These are phyloP conservation scores for Apolygus lucorum DNA, from an alignment of 1,140 invertebrate genomes.

Conservation along the genomic window DNA sequence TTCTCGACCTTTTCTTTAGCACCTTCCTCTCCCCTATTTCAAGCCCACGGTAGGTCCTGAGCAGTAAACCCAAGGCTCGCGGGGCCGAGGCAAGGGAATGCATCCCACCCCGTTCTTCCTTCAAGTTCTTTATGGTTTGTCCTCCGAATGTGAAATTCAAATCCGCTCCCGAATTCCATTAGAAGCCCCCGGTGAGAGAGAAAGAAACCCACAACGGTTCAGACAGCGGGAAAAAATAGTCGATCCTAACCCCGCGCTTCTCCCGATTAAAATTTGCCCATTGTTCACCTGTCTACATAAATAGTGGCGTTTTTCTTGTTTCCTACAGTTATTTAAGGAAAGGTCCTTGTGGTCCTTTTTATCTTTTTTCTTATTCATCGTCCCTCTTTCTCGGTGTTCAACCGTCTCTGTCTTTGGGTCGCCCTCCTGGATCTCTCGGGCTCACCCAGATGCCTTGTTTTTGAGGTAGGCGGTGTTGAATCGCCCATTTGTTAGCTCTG, in stretches of 20 bases:
- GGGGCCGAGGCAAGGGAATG: neutral
- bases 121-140: slow-evolving; percentile 13
- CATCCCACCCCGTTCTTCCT: neutral
- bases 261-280: slow-evolving; percentile 13
- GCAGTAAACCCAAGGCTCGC: too few species aligned
- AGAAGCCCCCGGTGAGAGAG: neutral
- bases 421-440: neutral
- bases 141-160: slow-evolving; percentile 16
- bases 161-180: slow-evolving; percentile 16
- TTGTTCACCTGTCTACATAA: slow-evolving; percentile 16
- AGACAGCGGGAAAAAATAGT: neutral
- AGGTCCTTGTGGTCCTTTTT: slow-evolving; percentile 4
- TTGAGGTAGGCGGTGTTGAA: too few species aligned
- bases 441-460: neutral
- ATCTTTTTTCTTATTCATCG: neutral
- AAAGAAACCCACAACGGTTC: neutral
- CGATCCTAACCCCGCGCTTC: neutral
- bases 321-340: slow-evolving; percentile 5
- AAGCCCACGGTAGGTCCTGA: too few species aligned
- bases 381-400: neutral
- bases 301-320: slow-evolving; percentile 12
- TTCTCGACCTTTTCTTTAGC: too few species aligned
- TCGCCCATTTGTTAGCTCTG: neutral
- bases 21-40: too few species aligned
- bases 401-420: neutral